A percentile compares a stretch with the other conserved stretches of the same genome.
Conservation (phyloP, 2,797 vertebrate species). For the Gymnoscopelus braueri region DNA sequence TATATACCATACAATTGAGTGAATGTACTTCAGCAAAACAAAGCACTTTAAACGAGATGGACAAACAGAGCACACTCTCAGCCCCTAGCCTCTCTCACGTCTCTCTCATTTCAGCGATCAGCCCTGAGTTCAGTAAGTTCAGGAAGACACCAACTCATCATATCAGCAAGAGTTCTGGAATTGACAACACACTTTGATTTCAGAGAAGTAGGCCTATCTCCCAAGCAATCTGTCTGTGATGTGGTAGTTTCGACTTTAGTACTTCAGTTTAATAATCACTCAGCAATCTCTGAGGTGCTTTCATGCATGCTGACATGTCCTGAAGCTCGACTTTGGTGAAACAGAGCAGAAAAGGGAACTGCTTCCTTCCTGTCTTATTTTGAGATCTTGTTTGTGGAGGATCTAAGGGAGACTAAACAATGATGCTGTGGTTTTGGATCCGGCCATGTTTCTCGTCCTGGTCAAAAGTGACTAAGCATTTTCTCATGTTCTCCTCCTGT, state of each 20-base stretch:
- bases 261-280: no score
- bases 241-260: no score
- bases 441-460: constrained; percentile 19
- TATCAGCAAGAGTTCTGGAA: constrained; percentile 31
- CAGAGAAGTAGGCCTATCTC: neutral
- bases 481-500: no score
- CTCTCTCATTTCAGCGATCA: constrained; percentile 14
- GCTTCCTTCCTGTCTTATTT: constrained; percentile 23
- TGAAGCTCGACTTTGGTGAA: constrained; percentile 37
- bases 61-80: constrained; percentile 17
- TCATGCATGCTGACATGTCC: constrained; percentile 44
- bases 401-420: constrained; percentile 20
- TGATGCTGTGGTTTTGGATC: constrained; percentile 25
- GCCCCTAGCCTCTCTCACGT: constrained; percentile 26
- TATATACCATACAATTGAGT: constrained; percentile 3
- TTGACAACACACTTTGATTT: constrained; percentile 41
- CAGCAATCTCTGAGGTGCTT: constrained; percentile 26
- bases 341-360: constrained; percentile 49
- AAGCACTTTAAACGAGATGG: constrained; percentile 16
- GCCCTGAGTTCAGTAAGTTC: constrained; percentile 50
- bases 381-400: constrained; percentile 18
- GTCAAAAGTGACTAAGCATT: no score
- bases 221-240: no score
- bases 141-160: constrained; percentile 27
- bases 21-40: neutral